A percentile compares a stretch with the other conserved stretches of the same genome.
These are phyloP conservation scores for Odobenus rosmarus DNA, from an alignment of 2,113 vertebrate genomes.

Conservation along the genomic window DNA sequence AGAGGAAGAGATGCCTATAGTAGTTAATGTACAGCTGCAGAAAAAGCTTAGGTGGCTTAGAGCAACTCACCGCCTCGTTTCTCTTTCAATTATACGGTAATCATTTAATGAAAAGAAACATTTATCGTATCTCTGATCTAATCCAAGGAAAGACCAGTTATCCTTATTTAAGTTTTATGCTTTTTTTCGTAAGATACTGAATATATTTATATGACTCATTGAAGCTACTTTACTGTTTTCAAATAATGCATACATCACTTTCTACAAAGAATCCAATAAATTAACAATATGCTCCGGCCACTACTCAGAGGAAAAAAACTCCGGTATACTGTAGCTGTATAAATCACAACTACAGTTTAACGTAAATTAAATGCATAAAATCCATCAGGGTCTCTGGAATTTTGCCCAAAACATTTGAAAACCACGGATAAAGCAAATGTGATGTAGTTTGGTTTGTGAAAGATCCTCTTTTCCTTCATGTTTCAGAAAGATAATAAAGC, in stretches of 20 bases:
- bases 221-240: slow-evolving; percentile 33
- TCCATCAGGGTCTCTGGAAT: slow-evolving; percentile 64
- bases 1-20: neutral
- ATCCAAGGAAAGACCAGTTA: slow-evolving; percentile 45
- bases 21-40: neutral
- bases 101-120: slow-evolving; percentile 57
- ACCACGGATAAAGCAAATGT: slow-evolving; percentile 74
- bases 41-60: neutral
- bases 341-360: slow-evolving; percentile 58
- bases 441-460: slow-evolving; percentile 75
- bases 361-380: slow-evolving; percentile 79
- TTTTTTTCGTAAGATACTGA: slow-evolving; percentile 4
- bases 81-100: neutral
- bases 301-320: neutral
- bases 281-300: slow-evolving; percentile 41
- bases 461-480: slow-evolving; percentile 69
- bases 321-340: slow-evolving; percentile 29
- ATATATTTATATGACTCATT: slow-evolving; percentile 50
- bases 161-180: neutral
- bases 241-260: slow-evolving; percentile 47
- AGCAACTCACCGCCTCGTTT: neutral
- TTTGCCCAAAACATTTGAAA: slow-evolving; percentile 77
- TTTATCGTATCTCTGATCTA: slow-evolving; percentile 29
- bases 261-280: slow-evolving; percentile 56
- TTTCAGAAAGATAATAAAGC: slow-evolving; percentile 59